Percentiles rank a stretch among this genome's conserved stretches.
These are phyloP conservation scores for Cosmorhoe ocellata DNA, from an alignment of 2,888 invertebrate species.

Conservation along the genomic window DNA sequence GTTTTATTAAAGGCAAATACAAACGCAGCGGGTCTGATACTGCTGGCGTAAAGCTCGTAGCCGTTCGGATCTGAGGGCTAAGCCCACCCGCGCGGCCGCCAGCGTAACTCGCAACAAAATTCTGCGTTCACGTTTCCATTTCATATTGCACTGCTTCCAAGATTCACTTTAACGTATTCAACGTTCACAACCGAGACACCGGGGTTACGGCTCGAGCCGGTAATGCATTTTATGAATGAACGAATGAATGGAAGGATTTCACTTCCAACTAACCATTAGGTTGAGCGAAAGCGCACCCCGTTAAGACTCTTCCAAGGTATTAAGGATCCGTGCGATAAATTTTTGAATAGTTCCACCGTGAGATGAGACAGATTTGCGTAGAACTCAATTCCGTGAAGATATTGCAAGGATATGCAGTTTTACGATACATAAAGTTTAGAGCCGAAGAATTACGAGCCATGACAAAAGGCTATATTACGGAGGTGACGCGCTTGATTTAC, in stretches of 20 bases:
- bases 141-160: conserved; percentile 59
- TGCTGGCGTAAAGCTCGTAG: conserved; percentile 56
- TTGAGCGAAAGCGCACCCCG: conserved; percentile 58
- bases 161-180: conserved; percentile 65
- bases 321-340: conserved; percentile 44
- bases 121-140: conserved; percentile 65
- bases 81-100: conserved; percentile 58
- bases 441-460: conserved; percentile 49
- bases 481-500: conserved; percentile 37
- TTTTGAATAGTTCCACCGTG: conserved; percentile 34
- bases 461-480: conserved; percentile 42
- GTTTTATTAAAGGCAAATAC: conserved; percentile 62
- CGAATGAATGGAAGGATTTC: conserved; percentile 72
- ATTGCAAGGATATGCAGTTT: conserved; percentile 47
- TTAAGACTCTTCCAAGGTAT: conserved; percentile 24
- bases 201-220: conserved; percentile 54
- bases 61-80: conserved; percentile 45
- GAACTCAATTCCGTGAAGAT: conserved; percentile 46
- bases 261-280: conserved; percentile 68
- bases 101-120: conserved; percentile 69
- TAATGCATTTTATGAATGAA: conserved; percentile 78
- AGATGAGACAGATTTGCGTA: conserved; percentile 37
- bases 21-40: conserved; percentile 51
- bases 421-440: conserved; percentile 56
- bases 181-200: conserved; percentile 55